Evolutionary conservation across 2,888 invertebrate species (phyloP).

Genomic region (Seladonia tumulorum): DNA sequence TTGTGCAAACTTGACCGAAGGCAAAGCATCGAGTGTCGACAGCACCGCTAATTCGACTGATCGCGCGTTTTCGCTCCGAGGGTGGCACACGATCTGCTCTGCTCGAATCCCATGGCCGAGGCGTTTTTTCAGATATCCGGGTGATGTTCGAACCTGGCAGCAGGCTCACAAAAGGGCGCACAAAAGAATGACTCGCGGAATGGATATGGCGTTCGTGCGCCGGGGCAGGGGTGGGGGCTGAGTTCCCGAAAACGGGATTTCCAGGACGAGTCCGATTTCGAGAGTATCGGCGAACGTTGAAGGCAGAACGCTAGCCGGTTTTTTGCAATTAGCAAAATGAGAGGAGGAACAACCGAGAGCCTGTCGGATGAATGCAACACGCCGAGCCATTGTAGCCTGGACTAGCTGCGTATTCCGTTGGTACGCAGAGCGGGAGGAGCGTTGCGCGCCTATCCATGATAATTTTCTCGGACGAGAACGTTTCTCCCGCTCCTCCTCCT

Average conservation of each 20-base stretch:
- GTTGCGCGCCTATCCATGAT: slow-evolving; percentile 60
- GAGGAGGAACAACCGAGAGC: slow-evolving; percentile 57
- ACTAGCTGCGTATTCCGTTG: slow-evolving; percentile 38
- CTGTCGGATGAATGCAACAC: slow-evolving; percentile 64
- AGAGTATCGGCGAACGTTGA: slow-evolving; percentile 43
- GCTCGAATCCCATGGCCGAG: not conserved
- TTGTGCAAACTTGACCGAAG: not conserved
- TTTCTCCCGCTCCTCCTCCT: not conserved
- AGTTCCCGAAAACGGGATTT: slow-evolving; percentile 25
- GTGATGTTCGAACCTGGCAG: not conserved
- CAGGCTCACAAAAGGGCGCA: not conserved
- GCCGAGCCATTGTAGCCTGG: slow-evolving; percentile 61
- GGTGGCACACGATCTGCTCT: not conserved
- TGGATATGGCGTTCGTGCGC: slow-evolving; percentile 17
- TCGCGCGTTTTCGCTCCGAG: not conserved
- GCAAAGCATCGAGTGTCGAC: not conserved
- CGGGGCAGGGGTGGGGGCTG: not conserved
- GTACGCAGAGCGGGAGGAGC: not conserved
- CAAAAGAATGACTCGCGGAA: slow-evolving; percentile 4
- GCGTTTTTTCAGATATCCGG: not conserved
- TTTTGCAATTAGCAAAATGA: slow-evolving; percentile 79
- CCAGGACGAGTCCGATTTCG: slow-evolving; percentile 39
- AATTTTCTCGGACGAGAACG: slow-evolving; percentile 61
- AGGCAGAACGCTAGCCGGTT: slow-evolving; percentile 38
- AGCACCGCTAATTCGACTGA: not conserved